phyloP scores from a whole-genome alignment of 2,113 vertebrate genomes.

The Antennarius striatus region DNA sequence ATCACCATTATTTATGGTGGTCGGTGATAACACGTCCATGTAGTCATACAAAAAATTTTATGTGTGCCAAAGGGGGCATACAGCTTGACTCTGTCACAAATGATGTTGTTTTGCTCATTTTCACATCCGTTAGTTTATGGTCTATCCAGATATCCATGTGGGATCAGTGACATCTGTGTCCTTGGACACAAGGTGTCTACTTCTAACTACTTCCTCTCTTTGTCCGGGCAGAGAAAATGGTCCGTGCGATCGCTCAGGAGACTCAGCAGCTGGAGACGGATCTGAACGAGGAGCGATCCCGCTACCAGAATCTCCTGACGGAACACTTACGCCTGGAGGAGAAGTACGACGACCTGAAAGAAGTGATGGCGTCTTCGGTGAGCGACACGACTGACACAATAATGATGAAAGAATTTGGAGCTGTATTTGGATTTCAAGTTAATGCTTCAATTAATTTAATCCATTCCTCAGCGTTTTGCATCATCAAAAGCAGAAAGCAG shows the following conservation, averaged over 20 bases:
- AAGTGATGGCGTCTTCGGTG: conserved; percentile 87
- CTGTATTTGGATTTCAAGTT: neutral
- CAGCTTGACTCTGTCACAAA: too few species aligned
- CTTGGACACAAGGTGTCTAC: neutral
- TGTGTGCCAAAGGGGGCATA: too few species aligned
- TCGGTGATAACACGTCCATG: neutral
- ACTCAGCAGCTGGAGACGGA: conserved; percentile 93
- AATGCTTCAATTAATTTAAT: too few species aligned
- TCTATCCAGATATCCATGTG: too few species aligned
- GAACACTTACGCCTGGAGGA: conserved; percentile 96
- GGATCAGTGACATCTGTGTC: too few species aligned
- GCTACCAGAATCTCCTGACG: conserved; percentile 96
- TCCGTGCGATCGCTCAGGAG: conserved; percentile 87
- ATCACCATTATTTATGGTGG: neutral
- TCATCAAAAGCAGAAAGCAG: neutral
- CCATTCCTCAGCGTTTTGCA: neutral
- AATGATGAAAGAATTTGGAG: neutral
- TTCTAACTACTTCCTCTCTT: conserved; percentile 11
- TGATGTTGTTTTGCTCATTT: too few species aligned
- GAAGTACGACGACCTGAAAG: conserved; percentile 94
- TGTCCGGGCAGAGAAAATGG: conserved; percentile 86
- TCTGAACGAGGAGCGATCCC: conserved; percentile 92
- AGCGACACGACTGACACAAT: conserved; percentile 37
- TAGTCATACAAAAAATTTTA: too few species aligned
- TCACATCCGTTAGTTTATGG: too few species aligned